Evolutionary conservation across 2,113 vertebrate species (phyloP).

Genomic region (Elephantulus edwardii): DNA sequence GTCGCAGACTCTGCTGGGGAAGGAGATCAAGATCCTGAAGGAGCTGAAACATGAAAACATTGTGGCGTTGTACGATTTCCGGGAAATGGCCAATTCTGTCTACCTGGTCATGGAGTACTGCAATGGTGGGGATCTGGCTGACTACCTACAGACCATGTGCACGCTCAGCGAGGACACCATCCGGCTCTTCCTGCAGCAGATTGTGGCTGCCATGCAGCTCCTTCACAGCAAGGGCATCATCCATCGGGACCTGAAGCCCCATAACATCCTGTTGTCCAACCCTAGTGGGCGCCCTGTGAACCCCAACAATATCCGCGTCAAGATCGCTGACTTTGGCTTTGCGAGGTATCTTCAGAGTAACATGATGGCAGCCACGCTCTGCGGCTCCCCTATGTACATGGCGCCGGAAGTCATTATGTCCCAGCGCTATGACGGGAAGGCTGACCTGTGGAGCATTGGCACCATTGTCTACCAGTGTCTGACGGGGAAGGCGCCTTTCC

Average conservation of each 20-base stretch:
- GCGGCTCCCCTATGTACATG: slow-evolving; percentile 99
- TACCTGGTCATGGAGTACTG: slow-evolving; percentile 99
- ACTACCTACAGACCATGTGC: slow-evolving; percentile 95
- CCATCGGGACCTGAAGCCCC: slow-evolving; percentile 96
- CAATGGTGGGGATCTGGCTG: slow-evolving; percentile 97
- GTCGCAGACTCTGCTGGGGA: slow-evolving; percentile 93
- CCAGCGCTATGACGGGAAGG: slow-evolving; percentile 97
- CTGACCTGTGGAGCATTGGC: slow-evolving; percentile 98
- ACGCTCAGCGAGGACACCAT: slow-evolving; percentile 97
- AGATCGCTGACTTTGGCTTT: slow-evolving; percentile 98
- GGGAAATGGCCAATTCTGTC: slow-evolving; percentile 93
- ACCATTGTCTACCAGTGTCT: slow-evolving; percentile 97
- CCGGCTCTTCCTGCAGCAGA: slow-evolving; percentile 95
- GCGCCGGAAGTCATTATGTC: slow-evolving; percentile 99
- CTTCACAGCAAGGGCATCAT: slow-evolving; percentile 95
- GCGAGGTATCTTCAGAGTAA: slow-evolving; percentile 96
- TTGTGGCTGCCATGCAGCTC: slow-evolving; percentile 94
- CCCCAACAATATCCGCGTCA: slow-evolving; percentile 92
- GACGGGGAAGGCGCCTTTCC: slow-evolving; percentile 96
- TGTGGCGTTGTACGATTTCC: slow-evolving; percentile 95
- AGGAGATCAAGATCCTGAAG: slow-evolving; percentile 99
- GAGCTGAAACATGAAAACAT: slow-evolving; percentile 98
- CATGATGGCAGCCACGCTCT: slow-evolving; percentile 96
- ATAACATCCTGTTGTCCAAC: slow-evolving; percentile 95
- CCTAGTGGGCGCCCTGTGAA: slow-evolving; percentile 88